These are phyloP conservation scores for Chorisops tibialis DNA, from an alignment of 2,888 invertebrate species.

Conservation along the genomic window DNA sequence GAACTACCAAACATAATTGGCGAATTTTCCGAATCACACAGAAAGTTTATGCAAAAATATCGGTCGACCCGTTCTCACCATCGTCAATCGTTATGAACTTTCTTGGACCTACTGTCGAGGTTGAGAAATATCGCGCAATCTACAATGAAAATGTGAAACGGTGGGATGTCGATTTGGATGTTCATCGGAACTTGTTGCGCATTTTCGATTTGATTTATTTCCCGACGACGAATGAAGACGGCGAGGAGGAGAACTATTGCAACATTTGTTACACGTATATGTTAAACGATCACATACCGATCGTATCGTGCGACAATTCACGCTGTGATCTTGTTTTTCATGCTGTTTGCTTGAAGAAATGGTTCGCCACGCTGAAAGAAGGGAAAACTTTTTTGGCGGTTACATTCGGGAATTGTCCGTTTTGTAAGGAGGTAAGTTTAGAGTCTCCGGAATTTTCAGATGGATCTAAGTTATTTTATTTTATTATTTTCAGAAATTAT, in stretches of 20 bases:
- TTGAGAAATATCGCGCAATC: slow-evolving; percentile 41
- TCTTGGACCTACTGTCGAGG: slow-evolving; percentile 48
- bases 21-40: slow-evolving; percentile 47
- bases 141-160: slow-evolving; percentile 44
- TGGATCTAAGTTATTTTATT: too few species aligned
- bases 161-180: slow-evolving; percentile 48
- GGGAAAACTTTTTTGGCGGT: slow-evolving; percentile 47
- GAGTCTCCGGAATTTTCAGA: too few species aligned
- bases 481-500: slow-evolving; percentile 44
- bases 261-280: slow-evolving; percentile 49
- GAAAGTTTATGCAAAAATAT: slow-evolving; percentile 45
- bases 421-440: slow-evolving; percentile 46
- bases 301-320: slow-evolving; percentile 48
- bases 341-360: slow-evolving; percentile 45
- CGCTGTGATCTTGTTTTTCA: slow-evolving; percentile 48
- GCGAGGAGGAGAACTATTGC: slow-evolving; percentile 38
- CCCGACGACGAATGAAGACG: slow-evolving; percentile 41
- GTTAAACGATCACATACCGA: slow-evolving; percentile 46
- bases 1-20: slow-evolving; percentile 44
- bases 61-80: slow-evolving; percentile 46
- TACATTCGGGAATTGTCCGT: slow-evolving; percentile 48
- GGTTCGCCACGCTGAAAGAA: slow-evolving; percentile 47
- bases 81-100: slow-evolving; percentile 44
- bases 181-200: slow-evolving; percentile 48
- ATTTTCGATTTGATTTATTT: slow-evolving; percentile 50